phyloP scores from a whole-genome alignment of 2,888 invertebrate genomes.

The Gerosis bhagava region DNA sequence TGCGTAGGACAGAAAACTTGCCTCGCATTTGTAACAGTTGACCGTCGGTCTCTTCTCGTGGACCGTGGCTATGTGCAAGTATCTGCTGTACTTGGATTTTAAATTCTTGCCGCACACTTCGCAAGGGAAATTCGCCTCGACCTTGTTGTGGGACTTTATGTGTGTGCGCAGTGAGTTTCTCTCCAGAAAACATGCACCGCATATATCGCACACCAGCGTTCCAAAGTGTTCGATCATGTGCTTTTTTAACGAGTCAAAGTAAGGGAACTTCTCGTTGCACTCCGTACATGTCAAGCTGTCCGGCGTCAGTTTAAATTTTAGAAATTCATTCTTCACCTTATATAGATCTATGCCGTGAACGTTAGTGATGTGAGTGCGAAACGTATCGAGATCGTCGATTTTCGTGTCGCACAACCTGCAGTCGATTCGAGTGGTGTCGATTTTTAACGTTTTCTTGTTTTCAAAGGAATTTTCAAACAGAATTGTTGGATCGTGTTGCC shows the following conservation, averaged over 20 bases:
- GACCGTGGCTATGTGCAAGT: constrained; percentile 60
- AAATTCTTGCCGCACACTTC: constrained; percentile 71
- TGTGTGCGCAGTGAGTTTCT: constrained; percentile 69
- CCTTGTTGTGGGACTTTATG: constrained; percentile 63
- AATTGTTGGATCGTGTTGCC: constrained; percentile 55
- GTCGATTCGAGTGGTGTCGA: constrained; percentile 67
- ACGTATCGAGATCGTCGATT: constrained; percentile 54
- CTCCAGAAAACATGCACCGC: constrained; percentile 72
- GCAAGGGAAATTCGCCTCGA: constrained; percentile 73
- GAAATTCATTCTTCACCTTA: constrained; percentile 57
- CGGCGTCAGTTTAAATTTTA: constrained; percentile 58
- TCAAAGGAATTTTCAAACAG: constrained; percentile 57
- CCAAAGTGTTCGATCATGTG: constrained; percentile 71
- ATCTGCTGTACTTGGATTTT: constrained; percentile 62
- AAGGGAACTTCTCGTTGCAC: constrained; percentile 58
- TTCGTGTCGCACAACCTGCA: constrained; percentile 61
- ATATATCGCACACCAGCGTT: constrained; percentile 63
- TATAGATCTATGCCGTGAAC: constrained; percentile 48
- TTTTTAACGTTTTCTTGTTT: constrained; percentile 66
- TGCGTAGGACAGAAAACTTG: constrained; percentile 60
- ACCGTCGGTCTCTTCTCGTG: constrained; percentile 70
- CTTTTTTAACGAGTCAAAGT: constrained; percentile 63
- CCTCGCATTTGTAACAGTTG: constrained; percentile 69
- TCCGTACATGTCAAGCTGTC: constrained; percentile 62
- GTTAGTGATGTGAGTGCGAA: constrained; percentile 53